Percentiles rank a stretch among this genome's conserved stretches.
Conservation (phyloP, 2,113 vertebrate genomes). For the Bujurquina vittata region DNA sequence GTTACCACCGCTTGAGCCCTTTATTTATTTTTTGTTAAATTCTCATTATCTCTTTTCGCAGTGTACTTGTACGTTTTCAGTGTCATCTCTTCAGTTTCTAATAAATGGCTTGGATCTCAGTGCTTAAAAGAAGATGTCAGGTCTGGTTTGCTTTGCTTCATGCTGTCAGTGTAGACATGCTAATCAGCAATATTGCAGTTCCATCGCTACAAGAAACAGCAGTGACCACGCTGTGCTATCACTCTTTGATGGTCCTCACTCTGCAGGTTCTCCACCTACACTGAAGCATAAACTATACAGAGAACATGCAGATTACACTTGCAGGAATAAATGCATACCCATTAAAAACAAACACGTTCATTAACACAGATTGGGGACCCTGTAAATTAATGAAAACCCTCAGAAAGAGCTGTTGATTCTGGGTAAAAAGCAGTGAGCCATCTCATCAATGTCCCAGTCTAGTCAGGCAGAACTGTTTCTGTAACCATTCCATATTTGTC, state of each 20-base stretch:
- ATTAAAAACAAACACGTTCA: background rate
- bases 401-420: conserved; percentile 31
- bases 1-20: background rate
- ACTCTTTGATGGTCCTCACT: conserved; percentile 5
- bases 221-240: conserved; percentile 19
- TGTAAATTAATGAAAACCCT: conserved; percentile 40
- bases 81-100: background rate
- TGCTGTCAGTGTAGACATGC: conserved; percentile 22
- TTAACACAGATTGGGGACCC: background rate
- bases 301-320: background rate
- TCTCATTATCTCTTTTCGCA: background rate
- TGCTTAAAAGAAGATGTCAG: conserved; percentile 17
- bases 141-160: background rate
- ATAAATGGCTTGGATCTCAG: background rate
- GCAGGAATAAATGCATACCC: background rate
- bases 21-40: background rate
- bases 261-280: conserved; percentile 49
- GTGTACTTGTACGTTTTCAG: background rate
- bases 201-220: background rate
- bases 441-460: conserved; percentile 57
- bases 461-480: conserved; percentile 61
- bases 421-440: conserved; percentile 48
- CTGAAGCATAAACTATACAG: conserved; percentile 2
- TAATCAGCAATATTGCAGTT: conserved; percentile 34
- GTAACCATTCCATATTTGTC: conserved; percentile 54